These are phyloP conservation scores for Diarsia rubi DNA, from an alignment of 2,888 invertebrate genomes.

Conservation along the genomic window DNA sequence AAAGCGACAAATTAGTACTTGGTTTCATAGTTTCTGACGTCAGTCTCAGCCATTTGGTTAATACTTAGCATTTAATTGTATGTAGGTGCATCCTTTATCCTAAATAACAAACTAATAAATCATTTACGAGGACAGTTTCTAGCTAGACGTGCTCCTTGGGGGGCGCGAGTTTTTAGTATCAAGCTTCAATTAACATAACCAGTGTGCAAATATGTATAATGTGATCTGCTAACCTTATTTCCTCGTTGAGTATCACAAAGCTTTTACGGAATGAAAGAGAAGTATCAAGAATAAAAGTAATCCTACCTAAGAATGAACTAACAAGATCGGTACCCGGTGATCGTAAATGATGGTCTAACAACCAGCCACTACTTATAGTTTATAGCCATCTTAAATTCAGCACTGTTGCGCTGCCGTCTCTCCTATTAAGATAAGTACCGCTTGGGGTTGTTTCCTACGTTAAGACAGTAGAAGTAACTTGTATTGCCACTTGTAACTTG, in stretches of 20 bases:
- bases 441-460: slow-evolving; percentile 28
- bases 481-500: slow-evolving; percentile 24
- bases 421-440: slow-evolving; percentile 49
- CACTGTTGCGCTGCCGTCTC: slow-evolving; percentile 15
- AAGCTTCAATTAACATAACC: neutral
- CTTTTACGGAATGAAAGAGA: slow-evolving; percentile 13
- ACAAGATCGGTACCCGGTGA: slow-evolving; percentile 31
- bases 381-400: slow-evolving; percentile 44
- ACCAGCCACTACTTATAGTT: slow-evolving; percentile 42
- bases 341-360: slow-evolving; percentile 33
- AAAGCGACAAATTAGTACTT: slow-evolving; percentile 66
- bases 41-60: slow-evolving; percentile 43
- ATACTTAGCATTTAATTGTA: slow-evolving; percentile 17
- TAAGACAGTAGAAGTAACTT: slow-evolving; percentile 28
- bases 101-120: slow-evolving; percentile 15
- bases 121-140: neutral
- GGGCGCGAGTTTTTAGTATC: neutral
- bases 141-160: neutral
- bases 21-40: slow-evolving; percentile 59
- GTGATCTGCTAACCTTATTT: neutral
- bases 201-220: neutral
- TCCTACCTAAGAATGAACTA: slow-evolving; percentile 18
- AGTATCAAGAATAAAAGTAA: slow-evolving; percentile 24
- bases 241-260: neutral
- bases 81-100: slow-evolving; percentile 1